phyloP scores from a whole-genome alignment of 1,140 invertebrate genomes.

The Eumaeus atala region DNA sequence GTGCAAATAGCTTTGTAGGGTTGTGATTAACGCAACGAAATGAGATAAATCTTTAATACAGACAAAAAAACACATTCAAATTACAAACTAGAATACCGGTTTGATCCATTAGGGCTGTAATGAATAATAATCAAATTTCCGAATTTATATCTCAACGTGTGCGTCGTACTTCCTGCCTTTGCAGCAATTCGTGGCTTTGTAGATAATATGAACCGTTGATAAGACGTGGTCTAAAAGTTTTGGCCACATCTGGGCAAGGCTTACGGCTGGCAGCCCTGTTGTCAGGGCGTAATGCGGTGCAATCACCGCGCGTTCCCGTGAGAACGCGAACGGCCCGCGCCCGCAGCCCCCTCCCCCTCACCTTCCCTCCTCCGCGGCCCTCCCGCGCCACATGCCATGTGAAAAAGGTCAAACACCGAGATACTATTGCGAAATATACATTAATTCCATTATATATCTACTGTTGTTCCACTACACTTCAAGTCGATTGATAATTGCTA shows the following conservation, averaged over 20 bases:
- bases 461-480: too few relatives aligned
- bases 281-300: conserved; percentile 52
- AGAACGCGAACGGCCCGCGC: conserved; percentile 49
- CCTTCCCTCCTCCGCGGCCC: conserved; percentile 24
- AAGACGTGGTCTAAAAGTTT: background rate
- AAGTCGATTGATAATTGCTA: too few relatives aligned
- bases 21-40: background rate
- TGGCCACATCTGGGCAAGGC: background rate
- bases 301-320: conserved; percentile 67
- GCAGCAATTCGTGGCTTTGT: too few relatives aligned
- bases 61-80: too few relatives aligned
- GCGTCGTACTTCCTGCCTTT: too few relatives aligned
- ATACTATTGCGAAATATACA: conserved; percentile 34
- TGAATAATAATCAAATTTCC: too few relatives aligned
- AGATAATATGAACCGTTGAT: too few relatives aligned
- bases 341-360: conserved; percentile 27
- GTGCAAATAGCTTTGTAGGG: conserved; percentile 7
- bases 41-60: too few relatives aligned
- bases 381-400: conserved; percentile 30
- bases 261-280: conserved; percentile 34
- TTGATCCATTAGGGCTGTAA: too few relatives aligned
- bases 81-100: too few relatives aligned
- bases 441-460: too few relatives aligned
- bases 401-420: conserved; percentile 49
- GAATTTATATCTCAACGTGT: too few relatives aligned